phyloP scores from a whole-genome alignment of 2,113 vertebrate species.

The Panthera leo region DNA sequence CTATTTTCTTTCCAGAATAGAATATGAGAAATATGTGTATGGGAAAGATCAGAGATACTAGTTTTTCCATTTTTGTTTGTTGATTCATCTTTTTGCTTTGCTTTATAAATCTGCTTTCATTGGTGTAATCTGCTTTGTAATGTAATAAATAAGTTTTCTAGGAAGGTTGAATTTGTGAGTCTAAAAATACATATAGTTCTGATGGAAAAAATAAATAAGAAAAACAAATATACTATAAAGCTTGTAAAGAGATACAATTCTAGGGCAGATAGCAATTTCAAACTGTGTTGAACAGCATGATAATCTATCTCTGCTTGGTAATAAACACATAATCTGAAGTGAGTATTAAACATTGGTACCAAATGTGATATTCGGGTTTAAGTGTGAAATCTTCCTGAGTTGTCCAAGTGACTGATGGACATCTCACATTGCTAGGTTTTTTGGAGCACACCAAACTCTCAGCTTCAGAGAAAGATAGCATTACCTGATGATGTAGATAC shows the following conservation, averaged over 20 bases:
- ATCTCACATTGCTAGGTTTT: not conserved
- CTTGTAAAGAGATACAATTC: not conserved
- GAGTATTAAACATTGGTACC: not conserved
- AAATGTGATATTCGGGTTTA: not conserved
- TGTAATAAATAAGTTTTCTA: constrained; percentile 21
- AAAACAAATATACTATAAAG: not conserved
- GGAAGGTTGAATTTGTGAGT: not conserved
- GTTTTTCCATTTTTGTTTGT: not conserved
- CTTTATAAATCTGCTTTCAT: not conserved
- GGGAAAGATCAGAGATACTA: not conserved
- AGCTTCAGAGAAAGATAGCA: not conserved
- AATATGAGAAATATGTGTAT: not conserved
- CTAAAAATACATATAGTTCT: not conserved
- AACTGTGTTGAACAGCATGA: not conserved
- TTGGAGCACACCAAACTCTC: not conserved
- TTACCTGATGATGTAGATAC: not conserved
- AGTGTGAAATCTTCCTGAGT: not conserved
- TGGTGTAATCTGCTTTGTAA: not conserved
- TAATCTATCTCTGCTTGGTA: not conserved
- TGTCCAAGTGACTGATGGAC: not conserved
- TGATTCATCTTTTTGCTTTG: not conserved
- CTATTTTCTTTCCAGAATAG: not conserved
- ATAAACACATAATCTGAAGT: not conserved
- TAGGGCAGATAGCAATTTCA: not conserved
- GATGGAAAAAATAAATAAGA: not conserved